Evolutionary conservation across 2,797 vertebrate genomes (phyloP).

Genomic region (Sebastes cheni): DNA sequence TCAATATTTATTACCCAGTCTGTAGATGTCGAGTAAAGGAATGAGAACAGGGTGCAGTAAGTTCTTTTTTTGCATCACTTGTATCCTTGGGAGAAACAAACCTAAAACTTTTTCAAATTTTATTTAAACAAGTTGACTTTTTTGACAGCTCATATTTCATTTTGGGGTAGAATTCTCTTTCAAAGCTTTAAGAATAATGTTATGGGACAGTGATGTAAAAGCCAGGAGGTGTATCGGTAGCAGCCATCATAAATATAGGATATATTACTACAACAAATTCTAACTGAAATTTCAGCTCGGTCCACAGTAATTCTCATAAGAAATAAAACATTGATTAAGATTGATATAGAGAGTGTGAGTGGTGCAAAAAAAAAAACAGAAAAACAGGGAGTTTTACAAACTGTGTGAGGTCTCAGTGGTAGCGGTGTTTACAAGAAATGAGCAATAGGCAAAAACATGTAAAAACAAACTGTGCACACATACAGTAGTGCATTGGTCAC

Average conservation of each 20-base stretch:
- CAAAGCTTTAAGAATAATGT: conserved; percentile 13
- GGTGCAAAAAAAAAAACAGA: not conserved
- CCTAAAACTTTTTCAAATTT: not conserved
- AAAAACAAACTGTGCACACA: conserved; percentile 24
- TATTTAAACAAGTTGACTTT: not conserved
- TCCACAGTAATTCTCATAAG: conserved; percentile 29
- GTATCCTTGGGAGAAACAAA: not conserved
- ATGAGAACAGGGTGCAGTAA: not conserved
- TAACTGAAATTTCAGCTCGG: conserved; percentile 13
- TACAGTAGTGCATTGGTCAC: not conserved
- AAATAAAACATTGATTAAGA: conserved; percentile 58
- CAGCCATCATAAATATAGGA: conserved; percentile 48
- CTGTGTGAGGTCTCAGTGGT: conserved; percentile 41
- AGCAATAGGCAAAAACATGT: conserved; percentile 14
- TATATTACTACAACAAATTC: conserved; percentile 32
- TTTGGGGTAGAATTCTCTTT: not conserved
- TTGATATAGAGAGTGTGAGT: conserved; percentile 17
- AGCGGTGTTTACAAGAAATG: conserved; percentile 40
- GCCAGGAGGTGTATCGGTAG: conserved; percentile 2
- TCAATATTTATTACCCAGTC: not conserved
- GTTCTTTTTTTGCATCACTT: not conserved
- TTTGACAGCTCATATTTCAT: not conserved
- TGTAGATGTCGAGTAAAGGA: not conserved
- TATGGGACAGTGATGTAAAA: conserved; percentile 24
- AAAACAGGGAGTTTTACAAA: conserved; percentile 33